These are phyloP conservation scores for Masticophis lateralis DNA, from an alignment of 2,797 vertebrate genomes.

Conservation along the genomic window DNA sequence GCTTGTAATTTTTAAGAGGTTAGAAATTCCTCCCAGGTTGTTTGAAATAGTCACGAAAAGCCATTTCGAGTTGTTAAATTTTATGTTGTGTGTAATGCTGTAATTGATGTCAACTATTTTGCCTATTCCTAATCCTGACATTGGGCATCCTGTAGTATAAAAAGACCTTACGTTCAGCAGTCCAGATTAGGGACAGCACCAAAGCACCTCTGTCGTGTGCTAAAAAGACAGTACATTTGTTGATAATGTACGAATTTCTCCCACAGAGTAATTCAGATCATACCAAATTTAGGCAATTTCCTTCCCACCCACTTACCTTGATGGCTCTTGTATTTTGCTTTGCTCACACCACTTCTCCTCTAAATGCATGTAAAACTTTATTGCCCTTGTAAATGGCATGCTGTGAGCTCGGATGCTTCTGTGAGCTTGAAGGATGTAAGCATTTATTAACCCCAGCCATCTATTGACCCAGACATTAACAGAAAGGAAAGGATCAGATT, in stretches of 20 bases:
- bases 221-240: constrained; percentile 62
- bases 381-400: constrained; percentile 78
- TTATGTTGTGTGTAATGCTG: constrained; percentile 83
- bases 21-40: constrained; percentile 66
- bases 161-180: constrained; percentile 53
- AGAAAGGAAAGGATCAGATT: constrained; percentile 41
- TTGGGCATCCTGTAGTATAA: constrained; percentile 68
- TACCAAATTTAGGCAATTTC: constrained; percentile 68
- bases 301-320: constrained; percentile 68
- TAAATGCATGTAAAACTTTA: constrained; percentile 82
- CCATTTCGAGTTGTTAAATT: constrained; percentile 78
- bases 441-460: constrained; percentile 58
- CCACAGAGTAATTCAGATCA: constrained; percentile 68
- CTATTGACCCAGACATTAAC: constrained; percentile 60
- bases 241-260: constrained; percentile 63
- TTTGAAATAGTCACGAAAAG: constrained; percentile 76
- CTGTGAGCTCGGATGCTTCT: constrained; percentile 81
- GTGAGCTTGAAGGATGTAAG: constrained; percentile 68
- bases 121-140: constrained; percentile 73
- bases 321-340: constrained; percentile 64
- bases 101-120: constrained; percentile 81
- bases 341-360: constrained; percentile 70
- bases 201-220: constrained; percentile 56
- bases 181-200: constrained; percentile 64
- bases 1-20: constrained; percentile 71